Conservation (phyloP, 2,113 vertebrate species). For the Poecile atricapillus region DNA sequence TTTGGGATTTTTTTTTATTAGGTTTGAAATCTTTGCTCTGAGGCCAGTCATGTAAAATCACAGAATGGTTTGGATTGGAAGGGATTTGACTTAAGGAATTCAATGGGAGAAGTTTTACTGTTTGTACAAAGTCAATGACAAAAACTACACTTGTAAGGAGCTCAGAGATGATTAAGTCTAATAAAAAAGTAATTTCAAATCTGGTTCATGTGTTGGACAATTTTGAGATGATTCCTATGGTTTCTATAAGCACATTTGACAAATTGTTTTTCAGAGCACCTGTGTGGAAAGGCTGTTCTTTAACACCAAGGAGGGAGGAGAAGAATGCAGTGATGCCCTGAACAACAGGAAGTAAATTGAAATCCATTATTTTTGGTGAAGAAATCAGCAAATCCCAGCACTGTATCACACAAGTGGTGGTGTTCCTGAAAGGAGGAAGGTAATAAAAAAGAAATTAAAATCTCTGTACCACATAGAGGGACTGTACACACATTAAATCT, state of each 20-base stretch:
- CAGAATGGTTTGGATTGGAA: background rate
- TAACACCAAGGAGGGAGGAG: background rate
- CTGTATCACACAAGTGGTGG: background rate
- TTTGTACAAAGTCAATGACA: background rate
- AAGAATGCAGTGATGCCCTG: background rate
- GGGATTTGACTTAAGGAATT: background rate
- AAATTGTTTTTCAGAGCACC: background rate
- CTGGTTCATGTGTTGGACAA: background rate
- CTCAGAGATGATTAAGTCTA: background rate
- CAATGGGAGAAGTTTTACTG: background rate
- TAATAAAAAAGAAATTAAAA: slow-evolving; percentile 5
- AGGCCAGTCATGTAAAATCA: background rate
- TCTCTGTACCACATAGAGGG: background rate
- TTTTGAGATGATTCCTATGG: background rate
- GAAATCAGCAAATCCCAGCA: background rate
- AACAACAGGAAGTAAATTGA: background rate
- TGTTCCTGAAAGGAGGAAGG: background rate
- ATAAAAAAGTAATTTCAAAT: background rate
- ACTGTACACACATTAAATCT: background rate
- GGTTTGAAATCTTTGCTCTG: background rate
- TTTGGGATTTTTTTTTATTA: background rate
- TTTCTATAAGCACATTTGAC: background rate
- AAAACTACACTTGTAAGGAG: background rate
- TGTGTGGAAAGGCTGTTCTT: background rate
- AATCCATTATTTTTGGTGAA: background rate